phyloP scores from a whole-genome alignment of 1,140 invertebrate species.

The Zaprionus gabonicus region DNA sequence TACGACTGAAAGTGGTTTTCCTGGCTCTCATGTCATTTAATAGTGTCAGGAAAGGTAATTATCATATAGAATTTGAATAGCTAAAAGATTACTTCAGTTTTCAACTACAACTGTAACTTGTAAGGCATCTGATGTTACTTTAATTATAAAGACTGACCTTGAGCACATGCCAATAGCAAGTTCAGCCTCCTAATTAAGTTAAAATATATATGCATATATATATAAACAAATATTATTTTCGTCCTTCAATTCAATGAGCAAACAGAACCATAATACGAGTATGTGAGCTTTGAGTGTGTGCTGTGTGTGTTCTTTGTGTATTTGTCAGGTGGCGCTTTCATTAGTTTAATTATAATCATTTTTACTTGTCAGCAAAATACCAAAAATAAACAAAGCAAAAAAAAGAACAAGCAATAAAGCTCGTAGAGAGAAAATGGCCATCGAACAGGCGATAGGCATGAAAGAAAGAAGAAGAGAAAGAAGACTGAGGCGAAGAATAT shows the following conservation, averaged over 20 bases:
- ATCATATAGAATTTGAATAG: no score
- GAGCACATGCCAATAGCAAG: not conserved
- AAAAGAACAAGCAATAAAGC: slow-evolving; percentile 39
- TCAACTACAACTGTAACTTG: no score
- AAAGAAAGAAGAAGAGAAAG: not conserved
- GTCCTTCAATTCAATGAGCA: not conserved
- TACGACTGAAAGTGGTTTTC: no score
- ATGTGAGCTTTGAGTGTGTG: not conserved
- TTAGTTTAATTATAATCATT: slow-evolving; percentile 76
- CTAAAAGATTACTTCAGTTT: no score
- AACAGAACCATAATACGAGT: not conserved
- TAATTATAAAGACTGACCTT: not conserved
- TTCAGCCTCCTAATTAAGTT: not conserved
- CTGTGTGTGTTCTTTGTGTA: slow-evolving; percentile 8
- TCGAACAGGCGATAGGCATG: slow-evolving; percentile 30
- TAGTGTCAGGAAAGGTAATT: no score
- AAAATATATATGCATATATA: not conserved
- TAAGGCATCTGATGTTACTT: no score
- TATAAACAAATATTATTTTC: not conserved
- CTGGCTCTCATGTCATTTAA: no score
- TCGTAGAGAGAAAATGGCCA: slow-evolving; percentile 32
- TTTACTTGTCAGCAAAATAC: slow-evolving; percentile 56
- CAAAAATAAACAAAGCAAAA: slow-evolving; percentile 54
- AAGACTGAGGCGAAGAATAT: not conserved
- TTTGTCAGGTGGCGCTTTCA: slow-evolving; percentile 30